Base-by-base conservation (phyloP, 2,797 vertebrate genomes). In the Aldrovandia affinis region DNA sequence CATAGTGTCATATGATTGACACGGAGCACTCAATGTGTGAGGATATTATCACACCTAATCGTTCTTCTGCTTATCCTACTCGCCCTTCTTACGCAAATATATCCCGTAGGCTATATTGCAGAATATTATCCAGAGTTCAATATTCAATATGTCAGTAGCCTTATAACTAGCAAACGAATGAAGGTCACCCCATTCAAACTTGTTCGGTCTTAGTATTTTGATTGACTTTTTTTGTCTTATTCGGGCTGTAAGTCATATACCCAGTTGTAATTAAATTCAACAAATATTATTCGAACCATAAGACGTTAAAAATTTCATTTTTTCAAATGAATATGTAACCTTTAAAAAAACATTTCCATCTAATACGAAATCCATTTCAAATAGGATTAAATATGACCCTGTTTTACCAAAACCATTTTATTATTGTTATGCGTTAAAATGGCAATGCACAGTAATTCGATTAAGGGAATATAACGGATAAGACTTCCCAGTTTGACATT, bases 351-450 rank as follows among this genome's bases (percentile, higher is more conserved):
- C 70, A 83, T 59, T 83, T 78, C 55, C 36, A 70, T 78, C 61
- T 59, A 78, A 78, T 83, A 61, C 39, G 36, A 83, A 83, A 83
- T 83, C 70, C 54, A 83, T 78, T 83, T 83, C 25, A 78, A 83
- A 83, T 8, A 78, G 25, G 52, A 83, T 83, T 83, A 22, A 15
- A 20, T 14, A 28, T 3, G 36, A 28, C 73, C 39, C 36, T 59
- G 28, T n/a, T 54, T 59, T 42, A 78, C 73, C 68, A 70, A 70
- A 73, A 73, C 47, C 63, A 73, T 73, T 70, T 36, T 61, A 78
- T 78, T 83, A 83, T 77, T 82, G 28, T 15, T 83, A 55, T 52
- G 52, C 54, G 73, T 83, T 59, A 61, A 44, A 78, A 83, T 83
- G 82, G 70, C 82, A 78, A 59, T 36, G 6, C 25, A 59, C 73